Conservation (phyloP, 2,113 vertebrate genomes). For the Carettochelys insculpta region DNA sequence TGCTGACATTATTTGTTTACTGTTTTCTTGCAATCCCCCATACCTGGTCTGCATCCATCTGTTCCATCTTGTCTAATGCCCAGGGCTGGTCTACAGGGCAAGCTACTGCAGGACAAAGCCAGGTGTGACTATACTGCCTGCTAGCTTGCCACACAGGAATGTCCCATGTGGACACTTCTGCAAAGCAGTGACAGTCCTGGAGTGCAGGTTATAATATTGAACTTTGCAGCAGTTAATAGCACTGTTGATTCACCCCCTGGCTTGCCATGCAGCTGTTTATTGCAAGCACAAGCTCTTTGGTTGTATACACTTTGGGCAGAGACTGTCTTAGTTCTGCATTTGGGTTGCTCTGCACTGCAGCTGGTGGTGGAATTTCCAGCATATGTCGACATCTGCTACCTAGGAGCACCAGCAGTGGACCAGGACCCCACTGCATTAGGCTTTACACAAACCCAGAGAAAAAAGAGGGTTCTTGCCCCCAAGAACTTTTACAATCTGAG, state of each 20-base stretch:
- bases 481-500: too few species aligned
- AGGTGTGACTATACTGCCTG: not conserved
- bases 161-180: not conserved
- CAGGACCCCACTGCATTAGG: too few species aligned
- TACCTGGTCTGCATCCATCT: fast-evolving
- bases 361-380: not conserved
- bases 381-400: not conserved
- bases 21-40: fast-evolving
- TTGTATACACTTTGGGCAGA: not conserved
- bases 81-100: fast-evolving
- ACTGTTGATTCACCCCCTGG: not conserved
- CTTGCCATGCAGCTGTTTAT: not conserved
- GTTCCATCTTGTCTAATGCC: not conserved
- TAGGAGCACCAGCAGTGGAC: too few species aligned
- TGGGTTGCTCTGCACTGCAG: not conserved
- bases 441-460: too few species aligned
- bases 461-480: not conserved
- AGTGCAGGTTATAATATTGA: not conserved
- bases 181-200: not conserved
- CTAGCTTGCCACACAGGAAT: not conserved
- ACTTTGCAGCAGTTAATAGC: not conserved
- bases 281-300: not conserved
- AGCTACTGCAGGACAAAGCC: not conserved
- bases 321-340: not conserved
- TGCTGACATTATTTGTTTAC: not conserved